Evolutionary conservation across 2,797 vertebrate species (phyloP), one percentile per base, ranked within the genome.

Genomic region (Hippocampus kuda): DNA sequence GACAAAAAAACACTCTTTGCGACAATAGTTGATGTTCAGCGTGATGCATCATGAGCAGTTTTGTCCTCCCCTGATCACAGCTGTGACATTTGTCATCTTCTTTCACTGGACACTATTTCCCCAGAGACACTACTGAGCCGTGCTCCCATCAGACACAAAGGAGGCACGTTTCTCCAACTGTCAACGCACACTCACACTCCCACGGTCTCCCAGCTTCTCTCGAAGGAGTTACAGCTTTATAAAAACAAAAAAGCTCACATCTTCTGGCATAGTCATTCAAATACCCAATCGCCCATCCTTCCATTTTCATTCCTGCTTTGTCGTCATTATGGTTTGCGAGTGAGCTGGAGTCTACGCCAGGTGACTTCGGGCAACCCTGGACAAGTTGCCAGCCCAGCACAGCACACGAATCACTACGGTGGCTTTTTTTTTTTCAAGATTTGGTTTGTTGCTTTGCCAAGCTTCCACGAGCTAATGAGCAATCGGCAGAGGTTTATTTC

Each of bases 141-240:
- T 72, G 70, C 65, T 75, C 72, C 70, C 67, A 76, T 65, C 74
- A 71, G 68, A 13, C 30, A 73, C 60, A 64, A 60, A 38, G 57
- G 57, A 6, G 77, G 61, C 56, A 72, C 67, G 77, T 81, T 81
- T 76, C 57, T 78, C 72, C 66, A 72, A 26, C 78, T 72, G 76
- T 79, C 75, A 75, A 68, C 67, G 68, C 41, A 3, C 63, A 78
- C 69, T 74, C 71, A 68, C 70, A 81, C 69, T 65, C 53, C 44
- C 70, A 69, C 71, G 78, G 66, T 65, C 48, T 53, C 68, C 65
- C 56, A 0, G n/a, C 68, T 68, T 69, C 66, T 77, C 72, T 76
- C 16, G 8, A 70, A 64, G 46, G 38, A 56, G 3, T 34, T 26
- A 76, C 18, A 38, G 53, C 27, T 71, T 73, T 30, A 72, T 78